Evolutionary conservation across 2,113 vertebrate genomes (phyloP).

Genomic region (Bungarus multicinctus): DNA sequence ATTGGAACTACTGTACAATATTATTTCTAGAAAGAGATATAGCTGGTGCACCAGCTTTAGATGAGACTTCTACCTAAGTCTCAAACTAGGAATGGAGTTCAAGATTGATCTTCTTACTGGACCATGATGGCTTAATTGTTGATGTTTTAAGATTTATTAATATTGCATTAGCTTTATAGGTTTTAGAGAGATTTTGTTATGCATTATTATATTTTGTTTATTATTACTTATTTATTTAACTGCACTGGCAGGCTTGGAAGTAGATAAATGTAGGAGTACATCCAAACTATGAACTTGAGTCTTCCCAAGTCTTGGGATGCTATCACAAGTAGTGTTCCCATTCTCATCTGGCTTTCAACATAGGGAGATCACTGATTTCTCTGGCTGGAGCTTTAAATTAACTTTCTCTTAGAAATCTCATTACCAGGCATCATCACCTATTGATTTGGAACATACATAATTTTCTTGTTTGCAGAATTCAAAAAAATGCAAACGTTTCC

Average conservation of each 20-base stretch:
- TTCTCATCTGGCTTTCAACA: neutral
- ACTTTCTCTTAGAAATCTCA: neutral
- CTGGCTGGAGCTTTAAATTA: neutral
- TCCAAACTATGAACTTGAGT: neutral
- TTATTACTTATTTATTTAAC: neutral
- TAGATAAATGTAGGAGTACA: neutral
- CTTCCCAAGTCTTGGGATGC: neutral
- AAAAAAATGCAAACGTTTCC: conserved; percentile 41
- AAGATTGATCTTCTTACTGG: neutral
- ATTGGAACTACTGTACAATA: neutral
- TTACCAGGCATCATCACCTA: neutral
- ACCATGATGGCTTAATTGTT: neutral
- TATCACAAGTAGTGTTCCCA: neutral
- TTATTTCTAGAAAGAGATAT: neutral
- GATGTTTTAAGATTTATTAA: neutral
- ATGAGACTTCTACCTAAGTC: neutral
- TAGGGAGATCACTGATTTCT: neutral
- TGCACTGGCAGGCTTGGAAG: neutral
- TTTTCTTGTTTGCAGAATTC: conserved; percentile 6
- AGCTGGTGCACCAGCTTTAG: neutral
- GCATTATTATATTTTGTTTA: neutral
- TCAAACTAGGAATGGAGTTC: neutral
- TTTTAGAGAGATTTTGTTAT: neutral
- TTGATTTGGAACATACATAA: neutral
- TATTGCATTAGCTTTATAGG: neutral